Base-by-base conservation (phyloP, 92 coral and sea anemone species). In the Pocillopora meandrina region DNA sequence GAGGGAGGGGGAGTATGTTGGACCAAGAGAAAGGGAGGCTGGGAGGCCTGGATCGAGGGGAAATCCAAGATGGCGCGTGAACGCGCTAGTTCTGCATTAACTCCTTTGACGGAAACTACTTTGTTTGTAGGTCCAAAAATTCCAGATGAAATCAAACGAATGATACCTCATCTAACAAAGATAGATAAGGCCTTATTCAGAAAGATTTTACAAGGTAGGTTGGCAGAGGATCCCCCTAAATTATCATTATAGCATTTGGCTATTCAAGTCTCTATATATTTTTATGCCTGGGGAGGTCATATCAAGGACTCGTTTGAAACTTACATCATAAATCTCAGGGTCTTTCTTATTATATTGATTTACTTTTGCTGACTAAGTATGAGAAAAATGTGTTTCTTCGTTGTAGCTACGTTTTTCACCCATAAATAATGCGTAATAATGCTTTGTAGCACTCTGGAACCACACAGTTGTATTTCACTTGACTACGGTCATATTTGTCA, bases 11-110 rank as follows among this genome's bases (percentile, higher is more conserved):
- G 7, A 21, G 68, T 63, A 17, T 63, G n/a, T 63, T 63, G 68
- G 68, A 63, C 18, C 0, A 63, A 17, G 68, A 17, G 68, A 17
- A 5, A 11, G 23, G 12, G 31, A 26, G 31, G 31, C 31, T 42
- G 16, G 5, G 75, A 23, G 16, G 68, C 65, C 77, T 76, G 88
- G 88, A 60, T 12, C 65, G 62, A 75, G 73, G 12, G 55, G 33
- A 66, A 72, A 75, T 88, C 82, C 91, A 95, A 96, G 89, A 94
- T 93, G 98, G 98, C 99, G 95, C 95, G 95, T 72, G 98, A 95
- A 21, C 91, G 96, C 77, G 92, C 95, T 23, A 81, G 86, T 35
- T 94, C 98, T n/a, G 88, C 89, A 19, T 85, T 94, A 42, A 42
- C 52, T 62, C 79, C 94, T n/a, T 78, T 87, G 77, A 77, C 86